Evolutionary conservation across 2,797 vertebrate genomes (phyloP), one percentile per base, ranked within the genome.

Genomic region (Rhinatrema bivittatum): DNA sequence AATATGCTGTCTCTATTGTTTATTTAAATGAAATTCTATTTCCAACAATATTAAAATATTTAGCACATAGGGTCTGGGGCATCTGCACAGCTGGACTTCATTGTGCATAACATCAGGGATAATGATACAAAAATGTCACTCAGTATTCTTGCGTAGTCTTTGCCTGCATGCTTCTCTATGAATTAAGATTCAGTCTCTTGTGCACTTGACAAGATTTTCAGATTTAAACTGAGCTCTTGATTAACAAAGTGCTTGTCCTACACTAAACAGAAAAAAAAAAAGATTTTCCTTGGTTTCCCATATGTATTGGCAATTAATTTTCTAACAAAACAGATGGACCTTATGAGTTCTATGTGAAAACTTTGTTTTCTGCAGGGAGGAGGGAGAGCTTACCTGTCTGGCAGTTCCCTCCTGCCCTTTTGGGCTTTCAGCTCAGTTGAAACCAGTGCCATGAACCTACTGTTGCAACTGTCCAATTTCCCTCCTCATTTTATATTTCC

Each of bases 241-340:
- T 26, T 36, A 36, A 26, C 21, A 13, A 18, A 36, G 23, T 14
- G 19, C 35, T 19, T 31, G 39, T 36, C 46, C 46, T 41, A 48
- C 38, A 31, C 27, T 42, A 22, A 18, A 16, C 46, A 24, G 22
- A 41, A 22, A 18, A 16, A 46, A 24, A 22, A 41, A 28, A 36
- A 42, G 33, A 36, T 42, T 42, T 28, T 36, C 27, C 33, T 39
- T 48, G 32, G 26, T 12, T 8, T 25, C 24, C 29, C 29, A 49
- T 49, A 33, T 39, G 49, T 32, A 49, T 44, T 47, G 30, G 39
- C 33, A 49, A 49, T 49, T 49, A 49, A 42, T 24, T 49, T 32
- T n/a, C n/a, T n/a, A n/a, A n/a, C n/a, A n/a, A n/a, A n/a, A n/a
- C n/a, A n/a, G n/a, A n/a, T n/a, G n/a, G n/a, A n/a, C n/a, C n/a